Conservation (phyloP, 2,113 vertebrate species). For the Lates calcarifer region DNA sequence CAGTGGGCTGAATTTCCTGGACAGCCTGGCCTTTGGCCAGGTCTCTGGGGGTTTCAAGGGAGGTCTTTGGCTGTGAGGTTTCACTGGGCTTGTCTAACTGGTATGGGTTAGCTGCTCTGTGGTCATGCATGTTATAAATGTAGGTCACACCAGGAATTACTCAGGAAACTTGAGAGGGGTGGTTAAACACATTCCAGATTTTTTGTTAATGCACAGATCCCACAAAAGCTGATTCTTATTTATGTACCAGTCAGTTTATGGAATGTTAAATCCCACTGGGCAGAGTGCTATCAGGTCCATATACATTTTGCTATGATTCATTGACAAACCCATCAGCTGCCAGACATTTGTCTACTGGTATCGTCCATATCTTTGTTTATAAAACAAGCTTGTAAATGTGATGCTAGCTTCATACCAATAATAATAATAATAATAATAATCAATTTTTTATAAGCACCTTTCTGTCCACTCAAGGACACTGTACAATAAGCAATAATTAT, state of each 20-base stretch:
- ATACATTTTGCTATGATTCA: conserved; percentile 20
- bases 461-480: too few species aligned
- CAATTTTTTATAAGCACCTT: too few species aligned
- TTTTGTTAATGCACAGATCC: conserved; percentile 15
- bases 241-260: neutral
- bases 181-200: conserved; percentile 15
- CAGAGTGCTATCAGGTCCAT: conserved; percentile 1
- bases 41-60: conserved; percentile 46
- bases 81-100: conserved; percentile 36
- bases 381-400: neutral
- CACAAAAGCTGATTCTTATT: conserved; percentile 13
- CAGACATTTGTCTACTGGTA: conserved; percentile 19
- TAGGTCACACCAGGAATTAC: conserved; percentile 69
- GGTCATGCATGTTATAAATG: conserved; percentile 60
- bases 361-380: neutral
- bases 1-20: conserved; percentile 64
- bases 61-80: conserved; percentile 34
- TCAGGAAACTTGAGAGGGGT: conserved; percentile 50
- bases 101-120: conserved; percentile 28
- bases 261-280: neutral
- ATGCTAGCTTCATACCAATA: neutral
- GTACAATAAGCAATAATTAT: too few species aligned
- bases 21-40: conserved; percentile 52
- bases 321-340: conserved; percentile 29
- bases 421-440: too few species aligned